Base-by-base conservation (phyloP, 2,797 vertebrate genomes). In the Scyliorhinus canicula region DNA sequence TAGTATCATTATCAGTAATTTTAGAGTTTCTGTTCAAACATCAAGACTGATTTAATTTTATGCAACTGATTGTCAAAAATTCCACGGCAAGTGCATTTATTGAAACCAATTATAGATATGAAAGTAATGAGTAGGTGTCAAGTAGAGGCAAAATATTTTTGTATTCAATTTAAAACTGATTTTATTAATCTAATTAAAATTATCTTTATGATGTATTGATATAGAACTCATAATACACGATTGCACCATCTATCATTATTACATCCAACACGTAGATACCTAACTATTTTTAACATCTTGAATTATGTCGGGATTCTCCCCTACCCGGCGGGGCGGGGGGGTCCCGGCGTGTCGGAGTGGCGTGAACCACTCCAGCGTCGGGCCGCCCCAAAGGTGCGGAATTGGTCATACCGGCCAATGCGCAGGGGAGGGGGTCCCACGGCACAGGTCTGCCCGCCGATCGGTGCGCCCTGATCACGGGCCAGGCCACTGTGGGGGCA, bases 181-280 rank as follows among this genome's bases (percentile, higher is more conserved):
- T 40, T 90, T 90, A n/a, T n/a, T n/a, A 90, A 40, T 90, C 35
- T 63, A 63, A 90, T 90, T 90, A 90, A 40, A 55, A 86, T 86
- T 40, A 63, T 63, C 35, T 21, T 60, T 19, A 40, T 63, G 35
- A 40, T 60, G 35, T 60, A 60, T 82, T 47, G 44, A 0, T 19
- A 40, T 90, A n/a, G 57, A 90, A 35, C 52, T 85, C 47, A 85
- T 84, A 84, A 50, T 50, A 21, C 26, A 85, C 26, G 28, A 9
- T 47, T 24, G 26, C 1, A 31, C 26, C 0, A 63, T 16, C 60
- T 50, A 52, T 21, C 84, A 52, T 26, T 52, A 26, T 85, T 28
- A 52, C 47, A 52, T 28, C 21, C 47, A 85, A 31, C 47, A 47
- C 2, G 12, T 6, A 85, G 9, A 50, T 24, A 50, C 21, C 1